These are phyloP conservation scores for Labeo rohita DNA, from an alignment of 2,113 vertebrate genomes.

Conservation along the genomic window DNA sequence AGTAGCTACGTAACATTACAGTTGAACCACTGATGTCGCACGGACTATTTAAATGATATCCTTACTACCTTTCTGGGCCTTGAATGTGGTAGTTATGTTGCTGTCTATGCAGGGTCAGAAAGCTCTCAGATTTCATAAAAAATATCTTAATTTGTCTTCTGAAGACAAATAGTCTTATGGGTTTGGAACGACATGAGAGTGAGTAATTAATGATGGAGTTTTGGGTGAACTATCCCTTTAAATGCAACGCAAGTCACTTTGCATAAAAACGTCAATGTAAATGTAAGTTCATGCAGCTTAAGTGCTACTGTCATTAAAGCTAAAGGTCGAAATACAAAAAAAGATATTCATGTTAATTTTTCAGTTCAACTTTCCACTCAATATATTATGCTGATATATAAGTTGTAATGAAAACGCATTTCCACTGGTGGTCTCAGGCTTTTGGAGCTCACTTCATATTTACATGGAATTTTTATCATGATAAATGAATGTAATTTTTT, in stretches of 20 bases:
- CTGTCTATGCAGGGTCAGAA: too few species aligned
- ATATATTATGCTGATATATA: slow-evolving; percentile 11
- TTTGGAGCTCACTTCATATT: background rate
- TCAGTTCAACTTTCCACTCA: background rate
- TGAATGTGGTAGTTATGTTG: too few species aligned
- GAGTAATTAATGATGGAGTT: too few species aligned
- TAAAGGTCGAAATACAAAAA: background rate
- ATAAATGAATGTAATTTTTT: slow-evolving; percentile 1
- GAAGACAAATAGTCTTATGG: too few species aligned
- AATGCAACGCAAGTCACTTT: background rate
- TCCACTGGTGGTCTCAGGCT: slow-evolving; percentile 14
- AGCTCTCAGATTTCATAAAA: too few species aligned
- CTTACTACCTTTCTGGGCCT: too few species aligned
- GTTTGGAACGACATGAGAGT: too few species aligned
- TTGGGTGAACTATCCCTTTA: background rate
- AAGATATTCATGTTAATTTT: slow-evolving; percentile 7
- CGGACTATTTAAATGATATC: too few species aligned
- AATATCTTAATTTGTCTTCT: too few species aligned
- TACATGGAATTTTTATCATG: background rate
- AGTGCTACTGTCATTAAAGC: background rate
- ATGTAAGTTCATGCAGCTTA: background rate
- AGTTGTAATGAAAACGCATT: background rate
- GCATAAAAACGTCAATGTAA: background rate
- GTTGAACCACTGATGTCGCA: too few species aligned
- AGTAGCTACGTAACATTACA: too few species aligned